Percentiles rank a stretch among this genome's conserved stretches.
Conservation (phyloP, 1,140 invertebrate genomes). For the Oscheius sp. region DNA sequence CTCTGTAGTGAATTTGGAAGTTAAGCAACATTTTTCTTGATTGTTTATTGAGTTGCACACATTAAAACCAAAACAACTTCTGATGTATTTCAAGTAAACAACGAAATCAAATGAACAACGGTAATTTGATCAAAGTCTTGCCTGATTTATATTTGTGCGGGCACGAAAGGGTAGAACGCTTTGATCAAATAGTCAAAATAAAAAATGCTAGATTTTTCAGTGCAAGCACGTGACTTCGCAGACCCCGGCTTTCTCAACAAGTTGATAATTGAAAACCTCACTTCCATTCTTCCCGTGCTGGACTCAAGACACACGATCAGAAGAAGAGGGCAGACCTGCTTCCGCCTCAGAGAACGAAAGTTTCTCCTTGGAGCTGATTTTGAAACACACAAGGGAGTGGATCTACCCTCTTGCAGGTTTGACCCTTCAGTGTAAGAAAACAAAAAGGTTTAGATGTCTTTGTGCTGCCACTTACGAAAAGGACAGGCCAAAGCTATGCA, state of each 20-base stretch:
- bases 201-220: background rate
- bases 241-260: slow-evolving; percentile 16
- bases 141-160: too few species aligned
- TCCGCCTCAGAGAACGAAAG: background rate
- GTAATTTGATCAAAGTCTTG: too few species aligned
- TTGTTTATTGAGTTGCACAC: too few species aligned
- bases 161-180: too few species aligned
- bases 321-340: slow-evolving; percentile 17
- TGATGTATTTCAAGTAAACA: background rate
- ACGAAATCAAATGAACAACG: background rate
- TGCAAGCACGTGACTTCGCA: background rate
- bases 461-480: slow-evolving; percentile 50
- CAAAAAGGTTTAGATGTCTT: slow-evolving; percentile 36
- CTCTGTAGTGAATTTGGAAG: too few species aligned
- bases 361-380: slow-evolving; percentile 29
- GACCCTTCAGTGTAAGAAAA: background rate
- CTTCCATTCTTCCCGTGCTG: background rate
- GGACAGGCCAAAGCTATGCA: slow-evolving; percentile 42
- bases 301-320: background rate
- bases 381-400: slow-evolving; percentile 9
- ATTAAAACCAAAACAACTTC: too few species aligned
- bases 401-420: slow-evolving; percentile 13
- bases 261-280: slow-evolving; percentile 14
- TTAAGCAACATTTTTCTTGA: too few species aligned
- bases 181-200: too few species aligned